A percentile compares a stretch with the other conserved stretches of the same genome.
These are phyloP conservation scores for Chouioia cunea DNA, from an alignment of 2,888 invertebrate genomes.

Conservation along the genomic window DNA sequence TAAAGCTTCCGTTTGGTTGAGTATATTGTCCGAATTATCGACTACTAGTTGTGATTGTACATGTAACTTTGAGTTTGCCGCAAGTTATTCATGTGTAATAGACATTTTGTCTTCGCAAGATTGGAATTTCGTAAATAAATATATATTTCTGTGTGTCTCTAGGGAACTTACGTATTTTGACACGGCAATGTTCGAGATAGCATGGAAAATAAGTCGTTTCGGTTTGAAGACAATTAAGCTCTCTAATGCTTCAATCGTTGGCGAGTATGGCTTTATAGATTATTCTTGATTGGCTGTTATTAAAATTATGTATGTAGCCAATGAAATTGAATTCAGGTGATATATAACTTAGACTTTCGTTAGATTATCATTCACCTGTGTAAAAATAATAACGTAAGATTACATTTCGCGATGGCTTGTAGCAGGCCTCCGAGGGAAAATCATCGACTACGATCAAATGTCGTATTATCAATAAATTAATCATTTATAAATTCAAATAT, in stretches of 20 bases:
- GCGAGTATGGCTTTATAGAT: conserved; percentile 76
- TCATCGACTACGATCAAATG: background rate
- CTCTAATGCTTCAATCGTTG: conserved; percentile 79
- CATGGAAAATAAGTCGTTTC: conserved; percentile 77
- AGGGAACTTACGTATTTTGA: conserved; percentile 79
- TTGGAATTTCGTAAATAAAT: background rate
- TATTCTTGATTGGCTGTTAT: conserved; percentile 39
- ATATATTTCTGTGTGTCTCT: conserved; percentile 11
- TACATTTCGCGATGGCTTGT: conserved; percentile 5
- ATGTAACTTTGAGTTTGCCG: no score
- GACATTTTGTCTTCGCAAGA: background rate
- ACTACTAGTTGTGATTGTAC: no score
- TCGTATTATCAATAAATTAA: background rate
- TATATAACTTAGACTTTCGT: background rate
- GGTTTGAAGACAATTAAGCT: conserved; percentile 79
- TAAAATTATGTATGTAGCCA: conserved; percentile 47
- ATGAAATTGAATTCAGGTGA: conserved; percentile 50
- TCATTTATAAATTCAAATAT: no score
- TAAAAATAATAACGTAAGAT: no score
- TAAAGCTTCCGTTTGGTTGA: conserved; percentile 4
- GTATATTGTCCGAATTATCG: no score
- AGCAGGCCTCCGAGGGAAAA: conserved; percentile 8
- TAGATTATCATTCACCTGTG: no score
- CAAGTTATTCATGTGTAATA: background rate
- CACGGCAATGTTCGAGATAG: conserved; percentile 77